phyloP scores from a whole-genome alignment of 2,113 vertebrate genomes.

The Mormyrus lacerda region DNA sequence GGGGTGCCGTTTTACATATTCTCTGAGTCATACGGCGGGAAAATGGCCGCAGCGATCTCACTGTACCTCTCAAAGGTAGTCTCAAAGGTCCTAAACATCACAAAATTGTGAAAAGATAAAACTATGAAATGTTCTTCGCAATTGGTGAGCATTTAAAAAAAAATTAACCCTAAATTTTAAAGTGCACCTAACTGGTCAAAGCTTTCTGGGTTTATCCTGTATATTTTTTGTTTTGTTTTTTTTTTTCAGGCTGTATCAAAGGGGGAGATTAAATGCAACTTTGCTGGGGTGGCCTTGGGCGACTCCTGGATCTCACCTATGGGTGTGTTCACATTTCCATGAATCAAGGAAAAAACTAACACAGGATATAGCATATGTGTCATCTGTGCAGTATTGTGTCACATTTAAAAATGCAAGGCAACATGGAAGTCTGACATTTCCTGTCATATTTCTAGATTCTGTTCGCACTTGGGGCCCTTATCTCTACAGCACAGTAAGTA shows the following conservation, averaged over 20 bases:
- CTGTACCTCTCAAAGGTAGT: slow-evolving; percentile 72
- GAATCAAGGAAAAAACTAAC: neutral
- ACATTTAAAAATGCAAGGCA: neutral
- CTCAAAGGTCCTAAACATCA: neutral
- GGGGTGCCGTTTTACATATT: slow-evolving; percentile 87
- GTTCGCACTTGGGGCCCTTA: slow-evolving; percentile 93
- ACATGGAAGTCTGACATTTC: neutral
- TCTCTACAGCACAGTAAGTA: slow-evolving; percentile 87
- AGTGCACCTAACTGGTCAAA: neutral
- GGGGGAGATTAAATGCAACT: slow-evolving; percentile 74
- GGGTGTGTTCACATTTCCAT: slow-evolving; percentile 54
- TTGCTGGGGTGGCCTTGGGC: slow-evolving; percentile 84
- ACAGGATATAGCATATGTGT: too few species aligned
- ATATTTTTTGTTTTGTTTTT: neutral
- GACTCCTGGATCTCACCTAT: slow-evolving; percentile 96
- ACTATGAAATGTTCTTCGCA: neutral
- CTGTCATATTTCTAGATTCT: slow-evolving; percentile 69
- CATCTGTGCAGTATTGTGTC: neutral
- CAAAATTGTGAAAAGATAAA: neutral
- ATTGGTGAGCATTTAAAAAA: neutral
- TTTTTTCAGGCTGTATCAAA: slow-evolving; percentile 65
- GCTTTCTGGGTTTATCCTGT: neutral
- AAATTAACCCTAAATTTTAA: neutral
- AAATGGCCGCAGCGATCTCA: slow-evolving; percentile 87
- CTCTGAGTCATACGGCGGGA: slow-evolving; percentile 94